phyloP scores from a whole-genome alignment of 2,888 invertebrate species.

The Ennomos fuscantarius region DNA sequence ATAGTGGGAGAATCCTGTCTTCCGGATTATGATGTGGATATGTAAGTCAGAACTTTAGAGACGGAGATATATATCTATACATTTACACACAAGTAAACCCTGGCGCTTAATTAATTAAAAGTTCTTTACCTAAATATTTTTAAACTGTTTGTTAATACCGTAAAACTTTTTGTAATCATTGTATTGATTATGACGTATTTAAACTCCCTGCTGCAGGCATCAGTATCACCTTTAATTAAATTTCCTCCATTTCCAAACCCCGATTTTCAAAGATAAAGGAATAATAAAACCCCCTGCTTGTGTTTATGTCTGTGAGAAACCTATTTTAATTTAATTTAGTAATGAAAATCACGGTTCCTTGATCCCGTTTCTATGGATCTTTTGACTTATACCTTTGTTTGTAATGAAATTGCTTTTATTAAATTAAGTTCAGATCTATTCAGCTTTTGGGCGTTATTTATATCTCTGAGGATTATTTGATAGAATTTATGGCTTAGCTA shows the following conservation, averaged over 20 bases:
- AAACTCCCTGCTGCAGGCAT: no score
- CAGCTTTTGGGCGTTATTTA: conserved; percentile 16
- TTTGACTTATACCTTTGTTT: conserved; percentile 21
- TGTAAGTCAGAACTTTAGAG: no score
- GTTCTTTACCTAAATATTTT: no score
- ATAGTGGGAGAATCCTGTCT: no score
- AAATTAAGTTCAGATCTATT: conserved; percentile 21
- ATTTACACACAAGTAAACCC: no score
- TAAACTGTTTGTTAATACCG: no score
- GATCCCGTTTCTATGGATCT: conserved; percentile 15
- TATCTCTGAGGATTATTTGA: conserved; percentile 11
- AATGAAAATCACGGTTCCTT: conserved; percentile 23
- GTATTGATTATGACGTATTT: no score
- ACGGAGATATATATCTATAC: no score
- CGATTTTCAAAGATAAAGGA: conserved; percentile 49
- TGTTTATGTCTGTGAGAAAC: conserved; percentile 34
- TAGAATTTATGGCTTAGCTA: neutral
- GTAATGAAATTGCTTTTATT: conserved; percentile 25
- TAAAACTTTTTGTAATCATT: no score
- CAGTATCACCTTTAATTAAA: conserved; percentile 34
- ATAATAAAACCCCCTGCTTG: conserved; percentile 52
- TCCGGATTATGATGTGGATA: no score
- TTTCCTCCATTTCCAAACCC: conserved; percentile 47
- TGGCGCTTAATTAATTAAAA: no score
- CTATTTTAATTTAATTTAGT: conserved; percentile 27